These are phyloP conservation scores for Agrotis ipsilon DNA, from an alignment of 2,888 invertebrate species.

Conservation along the genomic window DNA sequence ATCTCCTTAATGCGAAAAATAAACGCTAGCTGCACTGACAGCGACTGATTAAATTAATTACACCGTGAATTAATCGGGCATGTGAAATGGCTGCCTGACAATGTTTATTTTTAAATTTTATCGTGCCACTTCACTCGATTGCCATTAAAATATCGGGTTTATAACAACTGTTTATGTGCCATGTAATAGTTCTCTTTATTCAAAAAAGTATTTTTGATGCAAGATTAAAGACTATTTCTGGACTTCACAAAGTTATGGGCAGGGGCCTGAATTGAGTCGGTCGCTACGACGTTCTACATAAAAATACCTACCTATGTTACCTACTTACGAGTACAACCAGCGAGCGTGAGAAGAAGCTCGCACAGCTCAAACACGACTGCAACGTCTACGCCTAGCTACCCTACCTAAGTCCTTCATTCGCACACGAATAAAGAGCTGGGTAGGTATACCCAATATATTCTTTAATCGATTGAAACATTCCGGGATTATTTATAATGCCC, in stretches of 20 bases:
- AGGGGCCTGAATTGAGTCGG: too few relatives aligned
- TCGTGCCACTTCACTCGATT: slow-evolving; percentile 22
- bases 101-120: slow-evolving; percentile 51
- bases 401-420: neutral
- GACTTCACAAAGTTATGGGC: too few relatives aligned
- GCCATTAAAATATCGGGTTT: slow-evolving; percentile 15
- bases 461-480: neutral
- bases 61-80: slow-evolving; percentile 63
- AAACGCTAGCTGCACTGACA: slow-evolving; percentile 73
- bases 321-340: too few relatives aligned
- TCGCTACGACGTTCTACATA: too few relatives aligned
- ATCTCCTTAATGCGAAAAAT: slow-evolving; percentile 74
- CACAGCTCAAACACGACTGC: too few relatives aligned
- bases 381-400: too few relatives aligned
- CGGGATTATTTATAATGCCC: slow-evolving; percentile 3
- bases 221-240: neutral
- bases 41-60: slow-evolving; percentile 72
- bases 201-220: neutral
- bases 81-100: slow-evolving; percentile 40
- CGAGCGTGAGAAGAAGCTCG: too few relatives aligned
- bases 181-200: neutral
- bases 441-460: too few relatives aligned
- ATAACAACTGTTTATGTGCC: slow-evolving; percentile 1
- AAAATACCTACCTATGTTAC: neutral
- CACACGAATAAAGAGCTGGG: neutral